Conservation (phyloP, 2,113 vertebrate species). For the Urocynchramus pylzowi region DNA sequence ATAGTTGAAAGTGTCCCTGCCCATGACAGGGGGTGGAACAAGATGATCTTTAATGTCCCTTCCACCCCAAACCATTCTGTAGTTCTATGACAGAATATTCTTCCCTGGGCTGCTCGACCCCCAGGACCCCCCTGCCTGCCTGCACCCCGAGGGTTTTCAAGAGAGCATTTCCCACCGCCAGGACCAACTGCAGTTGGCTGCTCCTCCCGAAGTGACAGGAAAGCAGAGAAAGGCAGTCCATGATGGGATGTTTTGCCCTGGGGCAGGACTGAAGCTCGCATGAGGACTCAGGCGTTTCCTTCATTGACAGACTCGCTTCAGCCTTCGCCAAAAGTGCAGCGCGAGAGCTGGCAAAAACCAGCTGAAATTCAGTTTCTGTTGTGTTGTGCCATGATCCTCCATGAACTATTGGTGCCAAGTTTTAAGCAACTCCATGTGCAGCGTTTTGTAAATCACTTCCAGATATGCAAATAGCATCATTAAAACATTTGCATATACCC, state of each 20-base stretch:
- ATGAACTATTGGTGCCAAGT: slow-evolving; percentile 52
- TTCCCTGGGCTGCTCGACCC: not conserved
- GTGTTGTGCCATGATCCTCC: slow-evolving; percentile 56
- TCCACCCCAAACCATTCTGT: not conserved
- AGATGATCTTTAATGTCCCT: not conserved
- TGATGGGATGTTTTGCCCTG: slow-evolving; percentile 27
- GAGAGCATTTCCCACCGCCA: not conserved
- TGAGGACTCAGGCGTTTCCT: not conserved
- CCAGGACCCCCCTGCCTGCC: not conserved
- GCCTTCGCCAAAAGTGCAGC: slow-evolving; percentile 12
- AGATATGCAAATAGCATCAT: slow-evolving; percentile 68
- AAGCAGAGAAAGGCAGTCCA: slow-evolving; percentile 1
- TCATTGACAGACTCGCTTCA: slow-evolving; percentile 52
- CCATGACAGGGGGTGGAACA: not conserved
- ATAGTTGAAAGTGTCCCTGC: not conserved
- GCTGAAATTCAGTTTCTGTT: slow-evolving; percentile 56
- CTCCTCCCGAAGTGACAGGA: not conserved
- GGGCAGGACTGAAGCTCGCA: slow-evolving; percentile 22
- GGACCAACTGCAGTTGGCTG: slow-evolving; percentile 49
- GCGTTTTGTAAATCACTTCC: slow-evolving; percentile 61
- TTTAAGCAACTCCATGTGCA: slow-evolving; percentile 65
- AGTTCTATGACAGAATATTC: not conserved
- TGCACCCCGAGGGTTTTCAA: not conserved
- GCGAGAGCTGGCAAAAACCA: slow-evolving; percentile 55
- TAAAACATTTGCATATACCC: slow-evolving; percentile 64